These are phyloP conservation scores for Drosophila tani DNA, from an alignment of 1,140 invertebrate genomes.

Conservation along the genomic window DNA sequence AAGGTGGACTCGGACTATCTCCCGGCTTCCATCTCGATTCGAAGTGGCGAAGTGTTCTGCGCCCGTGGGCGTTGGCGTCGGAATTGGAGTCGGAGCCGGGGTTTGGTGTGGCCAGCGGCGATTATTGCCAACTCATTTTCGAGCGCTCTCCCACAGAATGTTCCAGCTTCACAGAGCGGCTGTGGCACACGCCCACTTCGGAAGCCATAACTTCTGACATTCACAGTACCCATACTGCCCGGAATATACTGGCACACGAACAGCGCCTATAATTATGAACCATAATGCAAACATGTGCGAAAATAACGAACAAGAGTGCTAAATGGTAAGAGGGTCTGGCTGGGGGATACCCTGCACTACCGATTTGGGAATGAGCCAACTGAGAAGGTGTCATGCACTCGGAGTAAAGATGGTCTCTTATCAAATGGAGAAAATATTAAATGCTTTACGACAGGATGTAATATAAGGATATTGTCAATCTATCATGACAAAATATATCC, in stretches of 20 bases:
- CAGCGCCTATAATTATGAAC: conserved; percentile 79
- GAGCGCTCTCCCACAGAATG: conserved; percentile 39
- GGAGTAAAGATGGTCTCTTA: not conserved
- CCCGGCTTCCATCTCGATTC: conserved; percentile 37
- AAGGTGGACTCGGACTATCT: conserved; percentile 44
- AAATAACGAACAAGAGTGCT: conserved; percentile 40
- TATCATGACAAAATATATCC: too few relatives aligned
- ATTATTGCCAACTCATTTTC: conserved; percentile 61
- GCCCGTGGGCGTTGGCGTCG: conserved; percentile 50
- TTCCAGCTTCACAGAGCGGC: conserved; percentile 11
- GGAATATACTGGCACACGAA: conserved; percentile 32
- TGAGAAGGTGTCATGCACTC: not conserved
- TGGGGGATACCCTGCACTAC: conserved; percentile 7
- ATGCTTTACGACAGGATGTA: not conserved
- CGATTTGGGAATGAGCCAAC: not conserved
- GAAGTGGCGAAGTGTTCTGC: conserved; percentile 42
- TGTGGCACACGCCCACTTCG: conserved; percentile 60
- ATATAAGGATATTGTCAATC: too few relatives aligned
- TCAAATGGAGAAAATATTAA: too few relatives aligned
- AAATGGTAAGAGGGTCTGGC: conserved; percentile 2
- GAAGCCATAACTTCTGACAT: conserved; percentile 56
- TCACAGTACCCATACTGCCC: conserved; percentile 10
- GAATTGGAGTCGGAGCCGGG: conserved; percentile 8
- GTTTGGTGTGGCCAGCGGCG: conserved; percentile 27
- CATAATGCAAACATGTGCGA: conserved; percentile 74